Evolutionary conservation across 1,140 invertebrate genomes (phyloP).

Genomic region (Euwallacea fornicatus): DNA sequence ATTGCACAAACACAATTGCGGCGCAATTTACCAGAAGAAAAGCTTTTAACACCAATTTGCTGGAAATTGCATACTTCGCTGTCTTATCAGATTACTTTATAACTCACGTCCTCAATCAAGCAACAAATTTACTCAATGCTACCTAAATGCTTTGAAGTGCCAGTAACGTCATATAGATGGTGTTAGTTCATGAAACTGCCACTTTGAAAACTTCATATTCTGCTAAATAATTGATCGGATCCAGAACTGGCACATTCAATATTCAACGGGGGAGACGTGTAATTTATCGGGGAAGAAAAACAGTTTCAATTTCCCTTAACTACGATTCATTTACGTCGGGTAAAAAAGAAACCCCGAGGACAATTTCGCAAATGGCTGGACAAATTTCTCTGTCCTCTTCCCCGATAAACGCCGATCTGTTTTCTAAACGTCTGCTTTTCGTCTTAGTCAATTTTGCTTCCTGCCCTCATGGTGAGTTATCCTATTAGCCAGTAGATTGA

Average conservation of each 20-base stretch:
- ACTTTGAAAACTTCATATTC: too few relatives aligned
- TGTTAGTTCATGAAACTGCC: too few relatives aligned
- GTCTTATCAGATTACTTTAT: conserved; percentile 12
- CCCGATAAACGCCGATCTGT: conserved; percentile 31
- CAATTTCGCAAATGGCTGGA: conserved; percentile 27
- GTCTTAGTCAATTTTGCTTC: conserved; percentile 27
- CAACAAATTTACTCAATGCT: background rate
- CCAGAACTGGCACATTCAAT: too few relatives aligned
- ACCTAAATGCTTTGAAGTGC: too few relatives aligned
- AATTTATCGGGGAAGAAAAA: conserved; percentile 13
- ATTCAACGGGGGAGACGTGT: too few relatives aligned
- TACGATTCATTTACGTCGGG: conserved; percentile 14
- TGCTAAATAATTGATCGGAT: too few relatives aligned
- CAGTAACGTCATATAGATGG: too few relatives aligned
- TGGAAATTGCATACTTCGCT: conserved; percentile 11
- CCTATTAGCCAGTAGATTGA: conserved; percentile 13
- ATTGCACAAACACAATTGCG: background rate
- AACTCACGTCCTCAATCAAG: background rate
- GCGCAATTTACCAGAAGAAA: background rate
- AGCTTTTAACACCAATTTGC: conserved; percentile 9
- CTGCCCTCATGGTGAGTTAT: conserved; percentile 22
- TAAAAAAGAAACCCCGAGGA: conserved; percentile 22
- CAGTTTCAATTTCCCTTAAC: conserved; percentile 22
- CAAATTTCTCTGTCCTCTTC: conserved; percentile 23
- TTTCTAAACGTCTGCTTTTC: conserved; percentile 29